Conservation (phyloP, 2,113 vertebrate genomes). For the Coracopsis vasa region DNA sequence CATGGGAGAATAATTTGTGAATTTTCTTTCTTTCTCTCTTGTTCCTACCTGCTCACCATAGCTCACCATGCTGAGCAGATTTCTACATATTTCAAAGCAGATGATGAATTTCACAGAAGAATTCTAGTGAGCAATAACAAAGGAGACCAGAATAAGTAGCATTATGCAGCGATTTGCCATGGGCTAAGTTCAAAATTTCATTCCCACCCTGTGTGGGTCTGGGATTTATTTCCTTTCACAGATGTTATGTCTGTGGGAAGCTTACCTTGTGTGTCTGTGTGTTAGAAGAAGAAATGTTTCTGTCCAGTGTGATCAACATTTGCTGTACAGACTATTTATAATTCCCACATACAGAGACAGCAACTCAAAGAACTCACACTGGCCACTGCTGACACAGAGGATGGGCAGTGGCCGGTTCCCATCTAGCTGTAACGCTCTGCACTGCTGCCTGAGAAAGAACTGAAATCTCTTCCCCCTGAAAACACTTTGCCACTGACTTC, state of each 20-base stretch:
- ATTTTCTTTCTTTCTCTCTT: slow-evolving; percentile 7
- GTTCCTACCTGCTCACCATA: background rate
- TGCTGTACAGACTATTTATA: background rate
- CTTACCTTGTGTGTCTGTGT: fast-evolving
- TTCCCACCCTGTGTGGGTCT: background rate
- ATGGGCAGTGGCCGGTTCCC: fast-evolving
- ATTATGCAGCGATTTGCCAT: background rate
- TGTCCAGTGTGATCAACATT: background rate
- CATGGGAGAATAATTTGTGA: background rate
- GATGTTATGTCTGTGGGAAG: fast-evolving
- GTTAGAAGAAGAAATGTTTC: background rate
- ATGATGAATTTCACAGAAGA: background rate
- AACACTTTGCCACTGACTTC: background rate
- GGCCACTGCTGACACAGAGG: background rate
- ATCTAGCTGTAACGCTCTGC: background rate
- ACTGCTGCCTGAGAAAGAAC: background rate
- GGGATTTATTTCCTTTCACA: background rate
- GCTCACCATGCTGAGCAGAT: background rate
- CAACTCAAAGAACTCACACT: background rate
- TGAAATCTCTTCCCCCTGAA: background rate
- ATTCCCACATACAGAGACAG: background rate
- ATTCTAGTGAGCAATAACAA: background rate
- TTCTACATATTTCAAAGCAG: background rate
- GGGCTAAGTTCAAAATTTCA: background rate
- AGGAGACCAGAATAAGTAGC: background rate